A percentile compares a stretch with the other conserved stretches of the same genome.
These are phyloP conservation scores for Geophilus truncorum DNA, from an alignment of 2,888 invertebrate genomes.

Conservation along the genomic window DNA sequence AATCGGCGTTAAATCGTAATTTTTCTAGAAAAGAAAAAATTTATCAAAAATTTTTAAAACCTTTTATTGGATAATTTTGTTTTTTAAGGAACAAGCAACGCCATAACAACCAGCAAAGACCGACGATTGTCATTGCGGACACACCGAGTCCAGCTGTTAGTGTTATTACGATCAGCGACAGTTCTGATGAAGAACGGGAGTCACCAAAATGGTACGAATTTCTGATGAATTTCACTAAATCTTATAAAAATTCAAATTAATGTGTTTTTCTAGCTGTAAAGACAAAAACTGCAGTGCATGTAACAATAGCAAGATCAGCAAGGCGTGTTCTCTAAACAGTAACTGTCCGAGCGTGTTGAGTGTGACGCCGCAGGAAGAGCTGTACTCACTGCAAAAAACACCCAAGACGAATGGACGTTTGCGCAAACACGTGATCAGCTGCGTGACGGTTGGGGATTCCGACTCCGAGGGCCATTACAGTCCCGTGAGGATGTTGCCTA, in stretches of 20 bases:
- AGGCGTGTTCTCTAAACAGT: slow-evolving; percentile 35
- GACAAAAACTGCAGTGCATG: slow-evolving; percentile 46
- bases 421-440: slow-evolving; percentile 69
- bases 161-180: slow-evolving; percentile 92
- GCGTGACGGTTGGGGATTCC: slow-evolving; percentile 67
- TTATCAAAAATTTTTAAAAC: too few relatives aligned
- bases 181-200: slow-evolving; percentile 71
- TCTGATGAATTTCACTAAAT: too few relatives aligned
- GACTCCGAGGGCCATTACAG: slow-evolving; percentile 43
- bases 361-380: slow-evolving; percentile 37
- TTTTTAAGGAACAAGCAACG: background rate
- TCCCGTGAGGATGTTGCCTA: slow-evolving; percentile 40
- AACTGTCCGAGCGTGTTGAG: slow-evolving; percentile 39
- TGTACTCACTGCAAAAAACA: slow-evolving; percentile 33
- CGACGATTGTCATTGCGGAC: slow-evolving; percentile 93
- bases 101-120: slow-evolving; percentile 54
- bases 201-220: slow-evolving; percentile 34
- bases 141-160: slow-evolving; percentile 92
- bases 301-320: slow-evolving; percentile 37
- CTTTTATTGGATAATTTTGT: too few relatives aligned
- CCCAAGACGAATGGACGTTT: slow-evolving; percentile 44
- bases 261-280: too few relatives aligned
- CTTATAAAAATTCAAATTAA: too few relatives aligned
- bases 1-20: background rate
- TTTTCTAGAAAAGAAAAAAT: too few relatives aligned